Conservation (phyloP, 2,113 vertebrate genomes). For the Electrona antarctica region DNA sequence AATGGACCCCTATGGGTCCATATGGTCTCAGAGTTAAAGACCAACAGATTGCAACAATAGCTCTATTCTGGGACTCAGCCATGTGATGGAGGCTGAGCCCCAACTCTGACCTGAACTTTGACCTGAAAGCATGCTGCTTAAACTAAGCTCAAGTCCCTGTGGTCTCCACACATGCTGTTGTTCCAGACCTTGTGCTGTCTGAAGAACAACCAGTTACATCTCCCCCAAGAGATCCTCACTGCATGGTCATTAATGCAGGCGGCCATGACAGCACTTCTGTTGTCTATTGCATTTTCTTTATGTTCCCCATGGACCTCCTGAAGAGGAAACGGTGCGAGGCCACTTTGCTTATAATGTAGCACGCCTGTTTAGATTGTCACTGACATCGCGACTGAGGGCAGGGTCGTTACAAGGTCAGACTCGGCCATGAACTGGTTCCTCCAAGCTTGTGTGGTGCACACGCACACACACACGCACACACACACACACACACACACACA, state of each 20-base stretch:
- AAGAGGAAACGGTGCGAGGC: constrained; percentile 12
- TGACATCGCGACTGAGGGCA: constrained; percentile 14
- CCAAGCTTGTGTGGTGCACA: neutral
- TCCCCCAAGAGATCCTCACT: neutral
- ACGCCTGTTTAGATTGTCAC: constrained; percentile 36
- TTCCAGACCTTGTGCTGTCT: neutral
- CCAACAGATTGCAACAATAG: constrained; percentile 68
- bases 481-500: constrained; percentile 1
- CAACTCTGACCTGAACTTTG: constrained; percentile 63
- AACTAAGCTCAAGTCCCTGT: constrained; percentile 33
- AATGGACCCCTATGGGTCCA: too few species aligned
- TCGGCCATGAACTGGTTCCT: neutral
- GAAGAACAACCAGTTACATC: neutral
- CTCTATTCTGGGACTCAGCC: constrained; percentile 69
- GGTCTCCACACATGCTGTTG: constrained; percentile 2
- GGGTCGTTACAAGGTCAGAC: neutral
- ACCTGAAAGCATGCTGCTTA: constrained; percentile 51
- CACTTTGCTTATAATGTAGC: constrained; percentile 5
- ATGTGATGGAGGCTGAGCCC: constrained; percentile 68
- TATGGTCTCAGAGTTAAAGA: too few species aligned
- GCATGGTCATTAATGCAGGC: neutral
- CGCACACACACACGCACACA: neutral
- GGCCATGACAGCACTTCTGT: constrained; percentile 18
- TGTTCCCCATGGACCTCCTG: constrained; percentile 28
- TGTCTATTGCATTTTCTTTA: constrained; percentile 11